Conservation (phyloP, 2,888 invertebrate genomes). For the Nyleta sp. region DNA sequence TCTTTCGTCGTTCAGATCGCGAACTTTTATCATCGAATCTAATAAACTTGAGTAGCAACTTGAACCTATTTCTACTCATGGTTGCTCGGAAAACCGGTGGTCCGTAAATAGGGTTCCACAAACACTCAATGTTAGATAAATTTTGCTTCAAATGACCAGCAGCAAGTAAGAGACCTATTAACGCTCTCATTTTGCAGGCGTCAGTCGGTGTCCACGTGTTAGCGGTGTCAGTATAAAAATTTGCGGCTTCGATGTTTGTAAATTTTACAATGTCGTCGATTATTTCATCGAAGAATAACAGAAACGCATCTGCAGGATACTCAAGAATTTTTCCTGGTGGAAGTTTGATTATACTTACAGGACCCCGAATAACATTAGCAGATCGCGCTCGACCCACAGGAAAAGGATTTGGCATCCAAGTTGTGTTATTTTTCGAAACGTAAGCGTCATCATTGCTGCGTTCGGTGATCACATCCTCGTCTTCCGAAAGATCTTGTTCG, state of each 20-base stretch:
- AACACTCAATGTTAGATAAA: conserved; percentile 16
- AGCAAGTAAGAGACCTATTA: conserved; percentile 14
- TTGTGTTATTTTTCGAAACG: conserved; percentile 21
- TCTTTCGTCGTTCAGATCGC: conserved; percentile 25
- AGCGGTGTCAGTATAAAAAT: conserved; percentile 5
- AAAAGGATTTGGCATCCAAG: conserved; percentile 10
- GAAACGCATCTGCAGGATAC: conserved; percentile 29
- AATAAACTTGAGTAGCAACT: conserved; percentile 19
- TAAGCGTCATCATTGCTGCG: background rate
- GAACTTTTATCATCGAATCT: conserved; percentile 33
- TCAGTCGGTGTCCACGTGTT: conserved; percentile 11
- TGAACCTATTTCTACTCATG: conserved; percentile 28
- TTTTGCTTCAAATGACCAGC: conserved; percentile 37
- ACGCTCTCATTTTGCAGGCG: background rate
- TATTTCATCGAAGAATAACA: conserved; percentile 14
- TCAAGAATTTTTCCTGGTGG: conserved; percentile 36
- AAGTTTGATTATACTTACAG: conserved; percentile 29
- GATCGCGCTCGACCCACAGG: conserved; percentile 34
- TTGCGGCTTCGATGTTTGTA: conserved; percentile 22
- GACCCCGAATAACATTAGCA: conserved; percentile 21
- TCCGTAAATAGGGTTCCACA: conserved; percentile 28
- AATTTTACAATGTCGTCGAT: conserved; percentile 31
- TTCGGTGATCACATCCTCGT: background rate
- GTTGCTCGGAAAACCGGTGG: conserved; percentile 21
- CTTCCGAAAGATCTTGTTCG: conserved; percentile 14